These are phyloP conservation scores for Enteromius anoplus DNA, from an alignment of 2,797 vertebrate species.

Conservation along the genomic window DNA sequence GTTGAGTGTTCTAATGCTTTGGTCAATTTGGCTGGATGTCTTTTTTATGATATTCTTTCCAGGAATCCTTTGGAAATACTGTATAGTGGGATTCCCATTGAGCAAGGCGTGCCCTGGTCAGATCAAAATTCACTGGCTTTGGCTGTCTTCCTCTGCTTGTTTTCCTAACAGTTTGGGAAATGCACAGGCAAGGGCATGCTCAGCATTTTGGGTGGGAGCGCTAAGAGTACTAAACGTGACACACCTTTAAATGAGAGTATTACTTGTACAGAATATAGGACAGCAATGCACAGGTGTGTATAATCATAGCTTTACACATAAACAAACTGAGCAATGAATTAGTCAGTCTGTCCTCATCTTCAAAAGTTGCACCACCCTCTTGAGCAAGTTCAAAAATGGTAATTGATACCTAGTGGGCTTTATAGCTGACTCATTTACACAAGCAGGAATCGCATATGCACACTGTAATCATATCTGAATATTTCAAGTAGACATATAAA, in stretches of 20 bases:
- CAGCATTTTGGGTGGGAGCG: slow-evolving; percentile 30
- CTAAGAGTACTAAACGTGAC: slow-evolving; percentile 1
- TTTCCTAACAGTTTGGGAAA: slow-evolving; percentile 10
- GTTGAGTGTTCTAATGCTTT: neutral
- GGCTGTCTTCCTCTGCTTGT: slow-evolving; percentile 11
- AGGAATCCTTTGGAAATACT: neutral
- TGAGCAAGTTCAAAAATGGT: neutral
- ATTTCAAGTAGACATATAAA: neutral
- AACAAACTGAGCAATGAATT: slow-evolving; percentile 8
- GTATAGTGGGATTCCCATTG: neutral
- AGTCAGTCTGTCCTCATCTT: neutral
- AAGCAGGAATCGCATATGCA: neutral
- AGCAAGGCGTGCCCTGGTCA: neutral
- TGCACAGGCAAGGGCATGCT: slow-evolving; percentile 37
- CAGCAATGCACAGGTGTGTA: slow-evolving; percentile 3
- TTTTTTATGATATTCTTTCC: neutral
- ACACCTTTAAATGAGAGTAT: slow-evolving; percentile 1
- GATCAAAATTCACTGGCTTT: slow-evolving; percentile 33
- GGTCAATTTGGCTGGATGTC: neutral
- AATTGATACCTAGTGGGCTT: neutral
- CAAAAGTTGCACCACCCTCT: neutral
- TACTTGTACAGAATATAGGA: neutral
- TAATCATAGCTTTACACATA: neutral
- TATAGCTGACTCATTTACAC: neutral
- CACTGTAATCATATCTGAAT: neutral